phyloP scores from a whole-genome alignment of 2,888 invertebrate species.

The Chrysopilus asiliformis region DNA sequence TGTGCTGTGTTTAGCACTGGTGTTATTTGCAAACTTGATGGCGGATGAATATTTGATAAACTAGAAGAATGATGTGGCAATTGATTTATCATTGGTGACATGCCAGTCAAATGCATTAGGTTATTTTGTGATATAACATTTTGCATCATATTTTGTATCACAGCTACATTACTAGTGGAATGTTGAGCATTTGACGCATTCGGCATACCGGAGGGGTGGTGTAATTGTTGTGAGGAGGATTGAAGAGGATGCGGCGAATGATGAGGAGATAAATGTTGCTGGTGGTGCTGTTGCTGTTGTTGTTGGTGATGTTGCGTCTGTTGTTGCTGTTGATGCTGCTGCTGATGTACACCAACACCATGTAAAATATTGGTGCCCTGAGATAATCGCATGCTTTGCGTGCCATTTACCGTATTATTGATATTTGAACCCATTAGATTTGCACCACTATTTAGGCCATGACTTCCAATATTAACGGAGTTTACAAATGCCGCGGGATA shows the following conservation, averaged over 20 bases:
- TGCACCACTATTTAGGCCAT: conserved; percentile 1
- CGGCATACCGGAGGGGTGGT: conserved; percentile 7
- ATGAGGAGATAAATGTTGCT: conserved; percentile 7
- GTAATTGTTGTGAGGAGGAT: conserved; percentile 4
- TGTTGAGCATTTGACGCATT: conserved; percentile 8
- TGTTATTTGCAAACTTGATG: conserved; percentile 20
- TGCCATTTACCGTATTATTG: background rate
- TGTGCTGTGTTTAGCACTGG: conserved; percentile 20
- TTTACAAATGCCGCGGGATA: conserved; percentile 5
- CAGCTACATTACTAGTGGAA: conserved; percentile 10
- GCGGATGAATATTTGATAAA: conserved; percentile 15
- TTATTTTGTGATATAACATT: conserved; percentile 23
- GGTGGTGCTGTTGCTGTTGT: conserved; percentile 8
- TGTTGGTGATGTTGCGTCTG: conserved; percentile 11
- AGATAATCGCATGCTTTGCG: background rate
- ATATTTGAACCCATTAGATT: background rate
- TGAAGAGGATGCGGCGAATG: conserved; percentile 5
- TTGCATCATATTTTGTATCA: conserved; percentile 29
- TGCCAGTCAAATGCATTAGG: conserved; percentile 27
- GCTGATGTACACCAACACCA: conserved; percentile 12
- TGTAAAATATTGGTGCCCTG: conserved; percentile 7
- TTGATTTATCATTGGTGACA: conserved; percentile 20
- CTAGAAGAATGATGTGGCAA: conserved; percentile 12
- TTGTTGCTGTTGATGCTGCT: conserved; percentile 17
- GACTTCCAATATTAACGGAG: background rate